phyloP scores from a whole-genome alignment of 2,888 invertebrate genomes.

The Stenoptilia bipunctidactyla region DNA sequence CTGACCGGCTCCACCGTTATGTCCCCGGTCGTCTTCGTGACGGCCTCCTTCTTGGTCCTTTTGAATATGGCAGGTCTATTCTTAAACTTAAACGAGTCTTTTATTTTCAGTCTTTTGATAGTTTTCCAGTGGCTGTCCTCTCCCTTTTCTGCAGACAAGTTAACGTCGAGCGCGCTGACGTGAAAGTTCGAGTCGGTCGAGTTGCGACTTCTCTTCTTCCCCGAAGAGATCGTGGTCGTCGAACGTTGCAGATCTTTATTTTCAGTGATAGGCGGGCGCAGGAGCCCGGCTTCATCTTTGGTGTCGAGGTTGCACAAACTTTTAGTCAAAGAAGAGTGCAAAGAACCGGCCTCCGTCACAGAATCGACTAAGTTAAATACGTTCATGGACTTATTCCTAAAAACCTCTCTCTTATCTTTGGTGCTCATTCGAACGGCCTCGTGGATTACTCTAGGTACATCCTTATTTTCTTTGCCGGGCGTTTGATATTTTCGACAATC shows the following conservation, averaged over 20 bases:
- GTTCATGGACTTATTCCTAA: slow-evolving; percentile 62
- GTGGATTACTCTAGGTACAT: slow-evolving; percentile 31
- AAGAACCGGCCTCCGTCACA: slow-evolving; percentile 48
- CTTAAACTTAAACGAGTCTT: slow-evolving; percentile 65
- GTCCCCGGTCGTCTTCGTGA: slow-evolving; percentile 48
- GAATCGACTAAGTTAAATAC: slow-evolving; percentile 62
- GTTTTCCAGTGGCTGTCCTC: slow-evolving; percentile 66
- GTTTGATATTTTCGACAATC: slow-evolving; percentile 37
- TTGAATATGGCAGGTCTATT: slow-evolving; percentile 62
- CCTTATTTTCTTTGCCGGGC: slow-evolving; percentile 53
- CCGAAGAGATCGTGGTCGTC: slow-evolving; percentile 58
- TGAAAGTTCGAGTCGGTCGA: slow-evolving; percentile 62
- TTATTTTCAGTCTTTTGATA: slow-evolving; percentile 62
- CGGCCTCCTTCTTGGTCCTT: slow-evolving; percentile 51
- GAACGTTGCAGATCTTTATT: slow-evolving; percentile 53
- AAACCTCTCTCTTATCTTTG: slow-evolving; percentile 60
- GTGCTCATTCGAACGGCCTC: slow-evolving; percentile 30
- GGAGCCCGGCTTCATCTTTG: slow-evolving; percentile 47
- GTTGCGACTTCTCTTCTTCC: slow-evolving; percentile 61
- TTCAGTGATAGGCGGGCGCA: slow-evolving; percentile 40
- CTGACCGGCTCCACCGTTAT: slow-evolving; percentile 53
- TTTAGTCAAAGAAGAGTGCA: slow-evolving; percentile 58
- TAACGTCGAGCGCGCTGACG: slow-evolving; percentile 46
- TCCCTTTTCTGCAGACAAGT: slow-evolving; percentile 52
- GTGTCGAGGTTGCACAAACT: slow-evolving; percentile 58